phyloP scores from a whole-genome alignment of 2,888 invertebrate genomes.

The Drosophila borborema region DNA sequence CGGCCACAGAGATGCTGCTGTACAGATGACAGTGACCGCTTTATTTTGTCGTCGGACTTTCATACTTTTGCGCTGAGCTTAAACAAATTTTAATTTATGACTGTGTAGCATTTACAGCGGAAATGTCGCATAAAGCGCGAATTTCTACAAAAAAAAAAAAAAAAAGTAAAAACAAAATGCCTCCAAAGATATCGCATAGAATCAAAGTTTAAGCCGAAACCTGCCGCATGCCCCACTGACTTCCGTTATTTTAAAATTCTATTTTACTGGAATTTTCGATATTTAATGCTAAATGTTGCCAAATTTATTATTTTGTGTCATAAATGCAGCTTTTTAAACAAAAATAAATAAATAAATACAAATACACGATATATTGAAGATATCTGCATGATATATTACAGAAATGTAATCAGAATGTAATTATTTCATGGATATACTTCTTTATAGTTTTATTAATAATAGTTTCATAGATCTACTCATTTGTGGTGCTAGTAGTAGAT shows the following conservation, averaged over 20 bases:
- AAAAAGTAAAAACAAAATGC: conserved; percentile 13
- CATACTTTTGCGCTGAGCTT: conserved; percentile 52
- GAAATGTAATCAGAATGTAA: too few relatives aligned
- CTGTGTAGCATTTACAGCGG: conserved; percentile 67
- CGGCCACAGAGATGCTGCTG: conserved; percentile 12
- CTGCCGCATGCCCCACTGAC: not conserved
- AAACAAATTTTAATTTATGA: conserved; percentile 79
- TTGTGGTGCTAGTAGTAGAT: too few relatives aligned
- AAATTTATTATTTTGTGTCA: not conserved
- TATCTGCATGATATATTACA: too few relatives aligned
- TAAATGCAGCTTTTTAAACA: not conserved
- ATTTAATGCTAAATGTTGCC: not conserved
- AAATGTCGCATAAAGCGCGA: conserved; percentile 79
- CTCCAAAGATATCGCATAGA: conserved; percentile 37
- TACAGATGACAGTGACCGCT: conserved; percentile 75
- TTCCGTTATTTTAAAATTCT: conserved; percentile 4
- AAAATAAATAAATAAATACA: too few relatives aligned
- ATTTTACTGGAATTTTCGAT: not conserved
- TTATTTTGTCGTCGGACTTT: conserved; percentile 58
- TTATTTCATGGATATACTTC: too few relatives aligned
- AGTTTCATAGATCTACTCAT: too few relatives aligned
- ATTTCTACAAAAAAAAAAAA: conserved; percentile 39
- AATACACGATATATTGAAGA: too few relatives aligned
- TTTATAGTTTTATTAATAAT: too few relatives aligned
- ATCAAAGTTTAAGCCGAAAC: conserved; percentile 58